A percentile compares a stretch with the other conserved stretches of the same genome.
phyloP scores from a whole-genome alignment of 2,888 invertebrate genomes.

The Glyphotaelius pellucidus region DNA sequence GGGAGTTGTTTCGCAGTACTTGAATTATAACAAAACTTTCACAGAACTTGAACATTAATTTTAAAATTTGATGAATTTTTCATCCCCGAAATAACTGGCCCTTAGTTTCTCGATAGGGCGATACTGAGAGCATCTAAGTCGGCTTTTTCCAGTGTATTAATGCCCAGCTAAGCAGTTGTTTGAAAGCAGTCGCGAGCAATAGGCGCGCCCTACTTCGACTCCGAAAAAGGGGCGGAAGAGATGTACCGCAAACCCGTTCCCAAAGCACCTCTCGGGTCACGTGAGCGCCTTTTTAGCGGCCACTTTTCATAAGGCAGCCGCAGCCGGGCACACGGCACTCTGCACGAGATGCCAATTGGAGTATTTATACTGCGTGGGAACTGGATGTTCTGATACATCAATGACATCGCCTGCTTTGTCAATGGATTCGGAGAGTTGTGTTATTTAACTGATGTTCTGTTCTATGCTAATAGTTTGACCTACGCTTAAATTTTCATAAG shows the following conservation, averaged over 20 bases:
- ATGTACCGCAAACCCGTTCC: conserved; percentile 53
- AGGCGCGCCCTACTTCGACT: conserved; percentile 12
- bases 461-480: no score
- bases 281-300: conserved; percentile 50
- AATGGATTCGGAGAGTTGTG: neutral
- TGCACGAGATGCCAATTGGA: conserved; percentile 56
- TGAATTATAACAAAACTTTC: no score
- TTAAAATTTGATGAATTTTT: no score
- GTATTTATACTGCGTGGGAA: conserved; percentile 57
- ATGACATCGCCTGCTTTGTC: neutral
- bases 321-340: conserved; percentile 27
- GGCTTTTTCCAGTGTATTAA: neutral
- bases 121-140: neutral
- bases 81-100: no score
- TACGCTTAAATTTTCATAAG: no score
- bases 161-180: neutral
- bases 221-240: conserved; percentile 55
- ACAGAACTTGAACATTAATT: no score
- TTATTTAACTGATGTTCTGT: neutral
- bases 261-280: conserved; percentile 34
- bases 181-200: neutral
- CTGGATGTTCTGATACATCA: neutral
- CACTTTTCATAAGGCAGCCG: conserved; percentile 49
- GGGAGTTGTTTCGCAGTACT: no score
- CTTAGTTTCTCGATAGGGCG: neutral